Base-by-base conservation (phyloP, 2,888 invertebrate species). In the Conops quadrifasciatus region DNA sequence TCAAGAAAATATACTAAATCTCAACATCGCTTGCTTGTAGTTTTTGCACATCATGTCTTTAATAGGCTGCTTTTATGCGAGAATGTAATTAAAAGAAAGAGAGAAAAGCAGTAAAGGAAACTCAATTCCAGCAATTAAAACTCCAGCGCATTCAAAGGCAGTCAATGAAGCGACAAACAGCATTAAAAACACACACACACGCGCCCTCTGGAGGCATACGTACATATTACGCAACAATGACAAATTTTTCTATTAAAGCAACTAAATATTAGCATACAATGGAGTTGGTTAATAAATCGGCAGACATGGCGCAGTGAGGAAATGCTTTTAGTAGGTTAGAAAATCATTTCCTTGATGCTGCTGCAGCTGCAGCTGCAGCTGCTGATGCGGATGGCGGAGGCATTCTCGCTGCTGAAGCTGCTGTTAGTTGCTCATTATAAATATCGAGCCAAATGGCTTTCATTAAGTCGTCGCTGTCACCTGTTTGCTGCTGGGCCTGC, bases 401-500 rank as follows among this genome's bases (percentile, higher is more conserved):
- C 9, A 36, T 36, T 4, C 9, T 36, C 76, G 80, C 21, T 53
- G 63, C 43, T 19, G 53, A 11, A 21, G 49, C 19, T 73, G 75
- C 71, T 65, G 76, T 79, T 78, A 83, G 81, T 83, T 82, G 83
- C 76, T 85, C 86, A 72, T 83, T 85, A 82, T 86, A 86, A 79
- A 86, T 85, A 79, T 86, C 84, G 81, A 86, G 83, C 86, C 86
- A 86, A 81, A 86, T 84, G 82, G 86, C 84, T 80, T 86, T 86
- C 85, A 86, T 85, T 80, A 86, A 83, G 79, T 82, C 83, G 80
- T 86, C 86, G 81, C 86, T 84, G 83, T 86, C 85, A 85, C 86
- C 86, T 84, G 85, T 84, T 84, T 85, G 81, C 76, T 82, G 79
- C 76, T 85, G 85, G 76, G 86, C 85, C 77, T 80, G 76, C 65